Evolutionary conservation across 2,888 invertebrate genomes (phyloP), one percentile per base, ranked within the genome.

Genomic region (Thymelicus lineola): DNA sequence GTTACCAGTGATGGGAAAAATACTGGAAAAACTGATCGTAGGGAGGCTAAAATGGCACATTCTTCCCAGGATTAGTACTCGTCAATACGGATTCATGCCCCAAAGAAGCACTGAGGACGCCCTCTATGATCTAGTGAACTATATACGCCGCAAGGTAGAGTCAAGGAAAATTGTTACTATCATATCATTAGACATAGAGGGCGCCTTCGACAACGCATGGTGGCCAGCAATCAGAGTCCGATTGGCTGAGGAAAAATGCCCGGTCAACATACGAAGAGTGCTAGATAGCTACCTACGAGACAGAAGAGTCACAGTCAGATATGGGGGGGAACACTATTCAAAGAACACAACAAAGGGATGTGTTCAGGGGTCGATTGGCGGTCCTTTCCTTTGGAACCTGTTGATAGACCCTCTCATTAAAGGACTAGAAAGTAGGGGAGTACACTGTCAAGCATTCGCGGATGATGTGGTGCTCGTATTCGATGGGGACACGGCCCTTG

Each of bases 21-120:
- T 71, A 4, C 3, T 71, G 2, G 66, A 71, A 35, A 66, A 71
- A 45, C 20, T 71, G 7, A n/a, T 71, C 14, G 36, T 62, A 17
- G 20, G 53, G 7, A 53, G 66, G 12, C n/a, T 71, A 12, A 45
- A 48, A n/a, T 61, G 66, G 66, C 48, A 71, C 17, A n/a, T 65
- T 0, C 20, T 58, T 2, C 66, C 60, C 35, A 57, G 28, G 12
- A 66, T 28, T 28, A 28, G 28, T 28, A 28, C 28, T 28, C 28
- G 28, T 5, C 28, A 28, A 28, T 28, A 28, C 28, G 28, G 28
- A 28, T 28, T 28, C 28, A 28, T 28, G 28, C 28, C 28, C 28
- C 65, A 65, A 12, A 57, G 57, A 10, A 17, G 65, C 42, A 66
- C 65, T 10, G 65, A 66, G 10, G 65, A 66, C 38, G 28, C 65